These are phyloP conservation scores for Teleopsis dalmanni DNA, from an alignment of 1,140 invertebrate species.

Conservation along the genomic window DNA sequence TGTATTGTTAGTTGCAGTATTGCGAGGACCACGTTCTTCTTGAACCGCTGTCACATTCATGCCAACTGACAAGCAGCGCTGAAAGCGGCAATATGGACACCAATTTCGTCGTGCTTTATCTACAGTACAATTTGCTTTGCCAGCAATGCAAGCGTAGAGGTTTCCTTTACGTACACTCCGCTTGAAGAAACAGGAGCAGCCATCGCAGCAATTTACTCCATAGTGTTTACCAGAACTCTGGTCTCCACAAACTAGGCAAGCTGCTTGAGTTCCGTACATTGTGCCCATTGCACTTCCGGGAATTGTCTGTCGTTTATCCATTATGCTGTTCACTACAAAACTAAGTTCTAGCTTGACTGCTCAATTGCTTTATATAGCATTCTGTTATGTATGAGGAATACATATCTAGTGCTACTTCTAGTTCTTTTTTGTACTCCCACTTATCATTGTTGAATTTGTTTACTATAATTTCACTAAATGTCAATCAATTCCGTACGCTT, in stretches of 20 bases:
- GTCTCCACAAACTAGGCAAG: conserved; percentile 75
- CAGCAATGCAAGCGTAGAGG: conserved; percentile 67
- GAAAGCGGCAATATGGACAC: conserved; percentile 77
- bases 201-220: conserved; percentile 78
- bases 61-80: conserved; percentile 66
- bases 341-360: too few species aligned
- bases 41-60: conserved; percentile 79
- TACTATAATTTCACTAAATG: too few species aligned
- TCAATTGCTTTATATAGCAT: too few species aligned
- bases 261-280: too few species aligned
- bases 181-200: conserved; percentile 86
- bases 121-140: conserved; percentile 65
- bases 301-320: too few species aligned
- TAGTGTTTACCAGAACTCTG: conserved; percentile 83
- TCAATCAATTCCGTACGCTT: too few species aligned
- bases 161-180: conserved; percentile 63
- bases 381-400: too few species aligned
- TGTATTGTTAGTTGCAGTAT: conserved; percentile 3
- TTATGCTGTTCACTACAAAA: too few species aligned
- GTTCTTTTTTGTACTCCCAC: too few species aligned
- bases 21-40: conserved; percentile 67
- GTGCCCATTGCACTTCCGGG: too few species aligned
- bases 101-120: conserved; percentile 80
- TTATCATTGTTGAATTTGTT: too few species aligned
- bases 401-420: too few species aligned